Evolutionary conservation across 2,797 vertebrate species (phyloP), one percentile per base, ranked within the genome.

Genomic region (Lates japonicus): DNA sequence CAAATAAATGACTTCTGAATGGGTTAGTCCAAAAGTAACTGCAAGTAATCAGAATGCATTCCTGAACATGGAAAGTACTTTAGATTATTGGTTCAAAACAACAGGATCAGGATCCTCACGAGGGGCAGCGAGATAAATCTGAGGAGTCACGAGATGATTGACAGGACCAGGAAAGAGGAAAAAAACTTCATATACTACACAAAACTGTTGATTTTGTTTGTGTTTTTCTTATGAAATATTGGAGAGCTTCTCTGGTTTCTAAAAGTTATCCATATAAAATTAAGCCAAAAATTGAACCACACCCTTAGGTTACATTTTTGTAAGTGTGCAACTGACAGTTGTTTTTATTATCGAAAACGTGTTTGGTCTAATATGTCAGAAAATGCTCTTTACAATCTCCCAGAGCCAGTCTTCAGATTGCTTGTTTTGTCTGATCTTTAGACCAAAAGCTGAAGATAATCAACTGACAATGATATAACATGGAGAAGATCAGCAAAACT

Each of bases 31-130:
- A 35, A 42, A 79, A 71, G 20, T 5, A 63, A 17, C 1, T 57
- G 31, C 5, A 57, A 9, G 35, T 20, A 41, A 69, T 62, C 46
- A 72, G 1, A 73, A 66, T 19, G 25, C 11, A 31, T 76, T 41
- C 37, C 17, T 51, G 42, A 71, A 39, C 5, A 49, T 33, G 39
- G 70, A 46, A 33, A 48, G 44, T 5, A 55, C 12, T 10, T 60
- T 7, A 20, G 52, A n/a, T 22, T 16, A 44, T 44, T 39, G 41
- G n/a, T 25, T 51, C 6, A 0, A 19, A 39, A 7, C 10, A 20
- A 54, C 9, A 1, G 33, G 4, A 3, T 35, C 16, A 46, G 22
- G 37, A 22, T 41, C 12, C 14, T 1, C 16, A 51, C 3, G 3
- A 13, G 3, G 10, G n/a, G 41, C 33, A 1, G 54, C 12, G 39